Conservation (phyloP, 2,113 vertebrate genomes). For the Nerophis lumbriciformis region DNA sequence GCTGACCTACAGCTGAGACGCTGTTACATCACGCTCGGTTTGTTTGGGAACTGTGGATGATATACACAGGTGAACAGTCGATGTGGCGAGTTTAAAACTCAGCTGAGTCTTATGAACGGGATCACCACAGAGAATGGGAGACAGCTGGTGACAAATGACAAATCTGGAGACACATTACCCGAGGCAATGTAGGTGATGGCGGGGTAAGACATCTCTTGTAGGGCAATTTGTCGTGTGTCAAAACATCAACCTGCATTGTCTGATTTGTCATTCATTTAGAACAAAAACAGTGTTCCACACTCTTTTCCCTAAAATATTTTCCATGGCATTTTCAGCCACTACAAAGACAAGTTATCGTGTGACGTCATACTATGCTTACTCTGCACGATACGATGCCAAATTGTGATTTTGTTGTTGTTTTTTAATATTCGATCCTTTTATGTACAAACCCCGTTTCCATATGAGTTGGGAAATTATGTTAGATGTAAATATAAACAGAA, state of each 20-base stretch:
- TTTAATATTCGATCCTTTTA: too few species aligned
- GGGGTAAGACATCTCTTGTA: constrained; percentile 1
- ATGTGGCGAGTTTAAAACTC: constrained; percentile 17
- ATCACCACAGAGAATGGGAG: neutral
- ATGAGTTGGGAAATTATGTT: too few species aligned
- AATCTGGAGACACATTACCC: constrained; percentile 11
- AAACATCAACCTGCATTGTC: constrained; percentile 26
- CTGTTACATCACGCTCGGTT: constrained; percentile 40
- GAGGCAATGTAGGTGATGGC: neutral
- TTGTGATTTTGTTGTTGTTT: too few species aligned
- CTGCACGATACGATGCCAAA: too few species aligned
- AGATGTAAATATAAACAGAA: too few species aligned
- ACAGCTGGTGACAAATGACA: constrained; percentile 3
- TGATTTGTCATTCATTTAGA: constrained; percentile 23
- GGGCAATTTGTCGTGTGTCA: constrained; percentile 23
- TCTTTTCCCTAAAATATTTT: too few species aligned
- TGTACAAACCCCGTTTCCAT: too few species aligned
- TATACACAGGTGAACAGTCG: constrained; percentile 23
- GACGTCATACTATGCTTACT: too few species aligned
- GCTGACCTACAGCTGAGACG: constrained; percentile 34
- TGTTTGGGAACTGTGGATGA: constrained; percentile 22
- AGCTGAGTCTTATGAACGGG: constrained; percentile 4
- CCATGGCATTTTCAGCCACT: too few species aligned
- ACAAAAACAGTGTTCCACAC: too few species aligned
- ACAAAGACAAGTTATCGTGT: too few species aligned